These are phyloP conservation scores for Parnassius apollo DNA, from an alignment of 2,888 invertebrate genomes.

Conservation along the genomic window DNA sequence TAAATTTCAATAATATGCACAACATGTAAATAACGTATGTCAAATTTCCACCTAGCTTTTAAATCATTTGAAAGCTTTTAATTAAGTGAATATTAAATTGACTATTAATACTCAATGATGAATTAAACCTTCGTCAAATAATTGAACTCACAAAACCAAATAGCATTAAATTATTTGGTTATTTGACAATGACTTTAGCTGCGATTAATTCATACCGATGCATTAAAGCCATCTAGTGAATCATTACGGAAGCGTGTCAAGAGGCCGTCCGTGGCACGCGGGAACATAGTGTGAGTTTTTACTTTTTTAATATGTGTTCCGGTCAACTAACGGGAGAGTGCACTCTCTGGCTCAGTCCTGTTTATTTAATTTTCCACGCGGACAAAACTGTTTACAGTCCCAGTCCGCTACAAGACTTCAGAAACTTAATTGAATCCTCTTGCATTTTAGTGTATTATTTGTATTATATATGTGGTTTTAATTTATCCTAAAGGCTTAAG, in stretches of 20 bases:
- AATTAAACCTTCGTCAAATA: neutral
- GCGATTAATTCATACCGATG: conserved; percentile 40
- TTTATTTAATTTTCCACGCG: conserved; percentile 50
- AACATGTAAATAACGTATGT: too few relatives aligned
- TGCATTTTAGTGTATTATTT: neutral
- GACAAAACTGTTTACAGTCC: conserved; percentile 42
- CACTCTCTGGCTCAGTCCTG: conserved; percentile 42
- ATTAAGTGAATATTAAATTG: too few relatives aligned
- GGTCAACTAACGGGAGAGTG: conserved; percentile 27
- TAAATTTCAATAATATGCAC: too few relatives aligned
- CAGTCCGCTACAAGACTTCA: conserved; percentile 29
- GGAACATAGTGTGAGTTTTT: conserved; percentile 21
- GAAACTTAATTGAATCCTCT: conserved; percentile 26
- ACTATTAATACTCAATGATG: too few relatives aligned
- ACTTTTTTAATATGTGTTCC: conserved; percentile 10
- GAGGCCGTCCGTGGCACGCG: conserved; percentile 40
- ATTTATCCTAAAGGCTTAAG: too few relatives aligned
- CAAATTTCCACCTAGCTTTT: too few relatives aligned
- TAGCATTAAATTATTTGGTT: conserved; percentile 11
- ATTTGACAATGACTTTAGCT: conserved; percentile 22
- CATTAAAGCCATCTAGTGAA: conserved; percentile 55
- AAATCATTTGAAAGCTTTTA: too few relatives aligned
- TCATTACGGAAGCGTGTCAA: conserved; percentile 65
- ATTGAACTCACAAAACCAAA: neutral
- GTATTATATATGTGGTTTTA: neutral